Percentiles rank a stretch among this genome's conserved stretches.
These are phyloP conservation scores for Hemicrepidius hirtus DNA, from an alignment of 2,888 invertebrate species.

Conservation along the genomic window DNA sequence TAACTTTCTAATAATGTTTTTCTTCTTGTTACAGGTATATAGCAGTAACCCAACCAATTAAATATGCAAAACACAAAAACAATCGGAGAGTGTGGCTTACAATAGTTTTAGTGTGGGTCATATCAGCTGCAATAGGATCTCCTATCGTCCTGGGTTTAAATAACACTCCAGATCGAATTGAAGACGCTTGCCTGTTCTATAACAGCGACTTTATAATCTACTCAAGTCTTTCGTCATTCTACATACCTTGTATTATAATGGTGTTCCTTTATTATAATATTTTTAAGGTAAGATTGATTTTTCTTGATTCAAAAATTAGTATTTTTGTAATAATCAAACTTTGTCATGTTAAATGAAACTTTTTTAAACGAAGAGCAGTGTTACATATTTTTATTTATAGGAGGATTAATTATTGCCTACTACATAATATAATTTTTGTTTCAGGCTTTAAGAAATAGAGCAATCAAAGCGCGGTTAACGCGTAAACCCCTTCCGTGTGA, in stretches of 20 bases:
- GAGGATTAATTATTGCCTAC: no score
- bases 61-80: conserved; percentile 99
- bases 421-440: conserved; percentile 46
- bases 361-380: background rate
- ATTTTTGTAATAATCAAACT: no score
- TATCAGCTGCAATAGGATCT: conserved; percentile 95
- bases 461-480: conserved; percentile 87
- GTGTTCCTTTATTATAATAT: conserved; percentile 98
- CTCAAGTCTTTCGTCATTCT: conserved; percentile 98
- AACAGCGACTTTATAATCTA: conserved; percentile 98
- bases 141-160: conserved; percentile 98
- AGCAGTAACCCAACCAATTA: conserved; percentile 98
- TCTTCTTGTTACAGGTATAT: conserved; percentile 86
- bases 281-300: conserved; percentile 87
- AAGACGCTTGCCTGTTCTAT: conserved; percentile 95
- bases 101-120: conserved; percentile 96
- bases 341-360: background rate
- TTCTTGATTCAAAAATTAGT: no score
- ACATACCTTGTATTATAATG: conserved; percentile 99
- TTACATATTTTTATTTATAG: no score
- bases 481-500: conserved; percentile 86
- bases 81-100: conserved; percentile 95
- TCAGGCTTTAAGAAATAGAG: conserved; percentile 90
- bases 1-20: no score
- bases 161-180: conserved; percentile 89